phyloP scores from a whole-genome alignment of 2,888 invertebrate species.

The Scaptomyza polygonia region DNA sequence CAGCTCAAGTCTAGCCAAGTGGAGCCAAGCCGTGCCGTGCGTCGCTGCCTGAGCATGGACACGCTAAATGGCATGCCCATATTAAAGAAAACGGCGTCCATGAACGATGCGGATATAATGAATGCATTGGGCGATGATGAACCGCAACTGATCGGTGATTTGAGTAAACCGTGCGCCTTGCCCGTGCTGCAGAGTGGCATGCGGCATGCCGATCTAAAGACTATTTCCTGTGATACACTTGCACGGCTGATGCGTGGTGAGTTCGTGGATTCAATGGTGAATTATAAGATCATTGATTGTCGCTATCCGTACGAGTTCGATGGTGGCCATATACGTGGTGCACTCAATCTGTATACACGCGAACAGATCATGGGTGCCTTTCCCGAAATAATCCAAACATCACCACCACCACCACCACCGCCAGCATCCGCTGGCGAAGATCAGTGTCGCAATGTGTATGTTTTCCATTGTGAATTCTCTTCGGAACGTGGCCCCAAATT shows the following conservation, averaged over 20 bases:
- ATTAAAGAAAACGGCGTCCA: slow-evolving; percentile 87
- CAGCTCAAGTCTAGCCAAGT: slow-evolving; percentile 82
- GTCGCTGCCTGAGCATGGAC: slow-evolving; percentile 85
- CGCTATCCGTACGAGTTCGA: slow-evolving; percentile 97
- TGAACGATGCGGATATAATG: slow-evolving; percentile 90
- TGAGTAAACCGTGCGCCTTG: slow-evolving; percentile 89
- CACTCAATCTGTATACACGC: slow-evolving; percentile 92
- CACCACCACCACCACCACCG: too few relatives aligned
- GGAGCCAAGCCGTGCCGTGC: slow-evolving; percentile 60
- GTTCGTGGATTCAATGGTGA: slow-evolving; percentile 86
- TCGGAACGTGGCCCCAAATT: slow-evolving; percentile 96
- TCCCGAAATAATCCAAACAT: too few relatives aligned
- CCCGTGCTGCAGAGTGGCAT: slow-evolving; percentile 87
- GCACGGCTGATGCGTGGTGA: slow-evolving; percentile 89
- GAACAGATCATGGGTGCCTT: slow-evolving; percentile 89
- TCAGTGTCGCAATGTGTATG: slow-evolving; percentile 88
- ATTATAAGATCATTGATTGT: slow-evolving; percentile 94
- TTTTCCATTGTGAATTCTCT: slow-evolving; percentile 99
- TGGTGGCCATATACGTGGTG: slow-evolving; percentile 95
- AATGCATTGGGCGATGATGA: slow-evolving; percentile 88
- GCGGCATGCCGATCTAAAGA: slow-evolving; percentile 91
- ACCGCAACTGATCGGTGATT: slow-evolving; percentile 93
- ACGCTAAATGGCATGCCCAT: slow-evolving; percentile 65
- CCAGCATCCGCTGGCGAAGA: slow-evolving; percentile 27
- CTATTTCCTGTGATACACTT: slow-evolving; percentile 90